Percentiles rank a stretch among this genome's conserved stretches.
These are phyloP conservation scores for Cochlearius cochlearius DNA, from an alignment of 2,113 vertebrate species.

Conservation along the genomic window DNA sequence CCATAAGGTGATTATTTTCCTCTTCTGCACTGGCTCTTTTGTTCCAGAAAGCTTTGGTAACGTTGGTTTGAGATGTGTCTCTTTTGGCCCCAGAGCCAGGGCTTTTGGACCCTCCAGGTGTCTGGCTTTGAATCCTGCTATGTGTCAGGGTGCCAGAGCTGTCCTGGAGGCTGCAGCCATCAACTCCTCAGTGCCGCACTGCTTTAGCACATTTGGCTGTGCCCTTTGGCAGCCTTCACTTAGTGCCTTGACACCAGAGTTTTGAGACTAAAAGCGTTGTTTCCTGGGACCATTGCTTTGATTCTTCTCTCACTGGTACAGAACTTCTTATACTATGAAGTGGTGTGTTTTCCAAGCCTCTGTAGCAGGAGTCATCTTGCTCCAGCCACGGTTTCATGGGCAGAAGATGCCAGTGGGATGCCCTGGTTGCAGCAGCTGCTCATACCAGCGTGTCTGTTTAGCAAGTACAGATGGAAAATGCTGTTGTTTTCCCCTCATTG, in stretches of 20 bases:
- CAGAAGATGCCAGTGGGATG: slow-evolving; percentile 6
- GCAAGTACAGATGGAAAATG: slow-evolving; percentile 5
- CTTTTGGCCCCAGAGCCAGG: not conserved
- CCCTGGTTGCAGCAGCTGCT: not conserved
- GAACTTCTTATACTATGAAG: not conserved
- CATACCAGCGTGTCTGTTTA: not conserved
- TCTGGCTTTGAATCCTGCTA: not conserved
- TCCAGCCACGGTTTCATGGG: not conserved
- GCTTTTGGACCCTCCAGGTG: not conserved
- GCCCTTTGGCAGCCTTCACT: not conserved
- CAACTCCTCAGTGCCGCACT: not conserved
- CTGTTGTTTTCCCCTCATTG: not conserved
- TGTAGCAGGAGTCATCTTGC: not conserved
- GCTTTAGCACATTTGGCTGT: not conserved
- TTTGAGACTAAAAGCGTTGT: not conserved
- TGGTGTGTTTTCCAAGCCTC: not conserved
- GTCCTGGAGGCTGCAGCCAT: not conserved
- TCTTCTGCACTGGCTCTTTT: not conserved
- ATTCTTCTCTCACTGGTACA: not conserved
- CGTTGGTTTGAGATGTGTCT: not conserved
- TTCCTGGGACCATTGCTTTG: not conserved
- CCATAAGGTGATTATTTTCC: not conserved
- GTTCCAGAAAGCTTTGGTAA: not conserved
- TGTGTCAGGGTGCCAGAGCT: not conserved
- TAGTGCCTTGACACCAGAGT: not conserved